Evolutionary conservation across 2,797 vertebrate genomes (phyloP), one percentile per base, ranked within the genome.

Genomic region (Triplophysa bombifrons): DNA sequence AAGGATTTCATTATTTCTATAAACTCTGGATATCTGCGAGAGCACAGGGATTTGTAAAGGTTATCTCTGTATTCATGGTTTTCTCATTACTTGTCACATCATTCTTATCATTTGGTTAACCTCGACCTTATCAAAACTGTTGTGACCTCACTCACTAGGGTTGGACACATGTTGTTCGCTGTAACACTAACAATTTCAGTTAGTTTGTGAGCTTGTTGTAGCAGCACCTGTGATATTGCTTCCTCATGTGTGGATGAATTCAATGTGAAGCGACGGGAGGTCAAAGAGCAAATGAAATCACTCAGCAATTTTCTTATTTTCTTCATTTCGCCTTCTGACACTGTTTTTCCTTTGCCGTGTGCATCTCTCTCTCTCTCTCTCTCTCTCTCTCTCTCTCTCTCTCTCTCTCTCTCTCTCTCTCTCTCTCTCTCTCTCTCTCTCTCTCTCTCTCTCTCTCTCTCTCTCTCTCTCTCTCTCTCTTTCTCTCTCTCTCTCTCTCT

Each of bases 251-350:
- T n/a, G 34, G 48, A 75, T 20, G 38, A 22, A 14, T 44, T 44
- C 11, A 6, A 75, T 66, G 20, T 66, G 61, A 44, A 75, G 41
- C n/a, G 16, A 25, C 0, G 1, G 17, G 63, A 66, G 50, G 46
- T 65, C 73, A 53, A 48, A 13, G 30, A 63, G 56, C 44, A 63
- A 27, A 74, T 50, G 34, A 65, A 50, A 12, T 27, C 19, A 27
- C 3, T n/a, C 30, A 16, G 48, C 48, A 22, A 14, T 38, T 30
- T 30, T 53, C 48, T 30, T 16, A 14, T 38, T 30, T 30, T 41
- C 48, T 30, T 16, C 25, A n/a, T 67, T n/a, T 64, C 4, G 13
- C 17, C 20, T n/a, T 17, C 13, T 70, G 44, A 68, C 22, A 22
- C 34, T 3, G 34, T 38, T 38, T 38, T 38, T 38, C 34, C 0